These are phyloP conservation scores for Glyphotaelius pellucidus DNA, from an alignment of 2,888 invertebrate genomes.

Conservation along the genomic window DNA sequence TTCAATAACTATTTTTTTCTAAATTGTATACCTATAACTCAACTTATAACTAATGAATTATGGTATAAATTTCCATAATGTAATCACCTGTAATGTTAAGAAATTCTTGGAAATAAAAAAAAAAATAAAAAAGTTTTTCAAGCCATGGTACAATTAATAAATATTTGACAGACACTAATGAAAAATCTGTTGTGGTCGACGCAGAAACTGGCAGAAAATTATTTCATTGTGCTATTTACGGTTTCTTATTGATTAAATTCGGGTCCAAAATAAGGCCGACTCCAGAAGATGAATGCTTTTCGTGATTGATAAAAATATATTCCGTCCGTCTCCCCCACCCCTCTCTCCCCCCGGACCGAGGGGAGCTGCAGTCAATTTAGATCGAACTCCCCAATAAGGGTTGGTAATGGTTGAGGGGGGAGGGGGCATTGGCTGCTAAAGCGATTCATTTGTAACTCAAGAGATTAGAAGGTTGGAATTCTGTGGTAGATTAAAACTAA, in stretches of 20 bases:
- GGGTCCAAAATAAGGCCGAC: background rate
- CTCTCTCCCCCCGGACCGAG: background rate
- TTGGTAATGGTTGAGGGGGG: background rate
- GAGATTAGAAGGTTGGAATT: constrained; percentile 54
- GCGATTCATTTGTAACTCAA: constrained; percentile 58
- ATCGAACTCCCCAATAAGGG: constrained; percentile 23
- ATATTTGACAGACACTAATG: background rate
- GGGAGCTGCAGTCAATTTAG: constrained; percentile 36
- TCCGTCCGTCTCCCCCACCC: background rate
- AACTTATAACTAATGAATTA: too few species aligned
- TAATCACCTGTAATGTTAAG: too few species aligned
- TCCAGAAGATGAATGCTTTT: constrained; percentile 24
- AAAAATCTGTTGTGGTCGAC: background rate
- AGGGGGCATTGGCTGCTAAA: constrained; percentile 37
- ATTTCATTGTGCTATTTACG: background rate
- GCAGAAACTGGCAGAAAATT: background rate
- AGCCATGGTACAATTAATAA: background rate
- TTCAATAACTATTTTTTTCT: too few species aligned
- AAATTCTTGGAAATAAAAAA: too few species aligned
- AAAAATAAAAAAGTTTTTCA: too few species aligned
- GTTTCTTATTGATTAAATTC: background rate
- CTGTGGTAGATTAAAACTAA: background rate
- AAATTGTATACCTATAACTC: too few species aligned
- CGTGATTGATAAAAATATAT: constrained; percentile 47
- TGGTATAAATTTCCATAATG: too few species aligned